Conservation (phyloP, 2,113 vertebrate genomes). For the Antechinus stuartii region DNA sequence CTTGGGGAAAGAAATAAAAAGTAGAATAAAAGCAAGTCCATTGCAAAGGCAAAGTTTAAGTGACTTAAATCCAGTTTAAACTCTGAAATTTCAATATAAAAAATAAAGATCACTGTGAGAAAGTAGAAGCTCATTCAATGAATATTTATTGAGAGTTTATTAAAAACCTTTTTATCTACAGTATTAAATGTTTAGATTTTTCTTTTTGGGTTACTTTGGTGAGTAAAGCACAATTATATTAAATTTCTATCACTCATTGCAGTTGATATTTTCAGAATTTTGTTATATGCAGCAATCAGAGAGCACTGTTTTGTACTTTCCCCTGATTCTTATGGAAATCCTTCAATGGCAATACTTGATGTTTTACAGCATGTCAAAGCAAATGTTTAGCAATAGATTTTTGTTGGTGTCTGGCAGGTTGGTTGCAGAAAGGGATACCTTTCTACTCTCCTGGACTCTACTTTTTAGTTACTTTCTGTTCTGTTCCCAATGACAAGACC, state of each 20-base stretch:
- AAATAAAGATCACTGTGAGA: neutral
- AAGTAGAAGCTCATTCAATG: neutral
- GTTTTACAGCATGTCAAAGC: neutral
- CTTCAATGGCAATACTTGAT: neutral
- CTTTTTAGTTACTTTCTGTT: neutral
- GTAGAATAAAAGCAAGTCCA: neutral
- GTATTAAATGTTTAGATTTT: conserved; percentile 27
- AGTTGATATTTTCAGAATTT: neutral
- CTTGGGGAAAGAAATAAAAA: neutral
- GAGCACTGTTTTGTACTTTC: neutral
- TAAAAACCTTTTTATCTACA: neutral
- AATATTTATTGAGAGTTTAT: neutral
- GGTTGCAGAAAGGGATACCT: neutral
- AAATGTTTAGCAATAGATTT: neutral
- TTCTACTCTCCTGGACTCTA: neutral
- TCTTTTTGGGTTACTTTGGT: neutral
- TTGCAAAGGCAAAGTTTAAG: neutral
- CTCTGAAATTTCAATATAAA: neutral
- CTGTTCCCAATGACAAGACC: neutral
- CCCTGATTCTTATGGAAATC: neutral
- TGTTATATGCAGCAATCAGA: neutral
- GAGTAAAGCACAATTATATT: neutral
- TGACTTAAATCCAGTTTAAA: neutral
- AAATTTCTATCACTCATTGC: neutral
- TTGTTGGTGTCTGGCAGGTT: neutral